Evolutionary conservation across 2,888 invertebrate genomes (phyloP).

Genomic region (Actias luna): DNA sequence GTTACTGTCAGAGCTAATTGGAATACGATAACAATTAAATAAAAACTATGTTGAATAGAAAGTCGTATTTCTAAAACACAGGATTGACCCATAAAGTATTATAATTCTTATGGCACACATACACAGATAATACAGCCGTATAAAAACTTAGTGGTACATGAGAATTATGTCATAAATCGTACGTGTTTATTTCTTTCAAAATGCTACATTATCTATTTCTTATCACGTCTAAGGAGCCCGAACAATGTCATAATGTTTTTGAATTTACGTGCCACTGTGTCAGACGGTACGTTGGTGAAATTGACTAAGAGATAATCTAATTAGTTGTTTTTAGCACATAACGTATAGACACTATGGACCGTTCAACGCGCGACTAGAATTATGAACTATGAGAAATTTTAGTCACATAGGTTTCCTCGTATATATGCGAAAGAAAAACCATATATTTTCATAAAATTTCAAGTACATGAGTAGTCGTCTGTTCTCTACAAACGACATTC

Average conservation of each 20-base stretch:
- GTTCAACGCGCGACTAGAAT: constrained; percentile 33
- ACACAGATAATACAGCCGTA: background rate
- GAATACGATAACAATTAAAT: background rate
- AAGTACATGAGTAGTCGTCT: background rate
- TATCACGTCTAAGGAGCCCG: constrained; percentile 1
- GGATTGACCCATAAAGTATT: background rate
- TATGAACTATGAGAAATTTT: constrained; percentile 37
- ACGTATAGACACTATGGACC: background rate
- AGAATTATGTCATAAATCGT: background rate
- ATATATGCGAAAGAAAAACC: background rate
- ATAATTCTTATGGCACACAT: background rate
- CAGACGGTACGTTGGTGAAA: constrained; percentile 7
- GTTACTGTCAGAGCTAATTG: background rate
- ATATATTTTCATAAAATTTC: background rate
- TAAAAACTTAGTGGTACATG: background rate
- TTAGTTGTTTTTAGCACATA: constrained; percentile 11
- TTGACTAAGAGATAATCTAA: constrained; percentile 5
- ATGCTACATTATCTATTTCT: constrained; percentile 3
- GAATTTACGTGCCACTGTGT: constrained; percentile 9
- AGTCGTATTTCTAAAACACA: background rate
- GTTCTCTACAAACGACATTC: background rate
- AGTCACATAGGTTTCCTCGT: background rate
- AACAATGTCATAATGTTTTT: constrained; percentile 6
- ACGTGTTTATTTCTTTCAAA: constrained; percentile 4
- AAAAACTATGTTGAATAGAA: background rate